Percentiles rank a stretch among this genome's conserved stretches.
phyloP scores from a whole-genome alignment of 2,888 invertebrate species.

The Antheraea yamamai region DNA sequence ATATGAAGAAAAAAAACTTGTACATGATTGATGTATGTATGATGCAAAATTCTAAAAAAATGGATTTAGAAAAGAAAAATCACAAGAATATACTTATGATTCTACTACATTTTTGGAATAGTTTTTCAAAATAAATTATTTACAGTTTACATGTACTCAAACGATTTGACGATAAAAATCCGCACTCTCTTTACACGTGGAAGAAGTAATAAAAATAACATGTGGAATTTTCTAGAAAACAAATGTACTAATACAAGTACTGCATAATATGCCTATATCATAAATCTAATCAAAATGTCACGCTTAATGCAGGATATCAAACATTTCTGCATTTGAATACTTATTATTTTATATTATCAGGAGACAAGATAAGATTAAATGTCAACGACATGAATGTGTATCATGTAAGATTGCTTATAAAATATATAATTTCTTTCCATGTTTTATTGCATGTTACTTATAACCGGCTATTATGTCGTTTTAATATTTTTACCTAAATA shows the following conservation, averaged over 20 bases:
- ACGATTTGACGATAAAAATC: neutral
- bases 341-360: neutral
- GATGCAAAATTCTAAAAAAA: neutral
- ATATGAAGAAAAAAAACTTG: neutral
- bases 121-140: neutral
- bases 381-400: slow-evolving; percentile 3
- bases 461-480: too few species aligned
- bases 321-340: neutral
- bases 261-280: neutral
- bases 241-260: neutral
- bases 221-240: neutral
- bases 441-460: neutral
- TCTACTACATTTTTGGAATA: neutral
- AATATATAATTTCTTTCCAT: neutral
- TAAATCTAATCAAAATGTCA: neutral
- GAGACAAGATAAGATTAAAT: slow-evolving; percentile 13
- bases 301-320: neutral
- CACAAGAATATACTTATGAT: neutral
- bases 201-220: neutral
- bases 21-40: too few species aligned
- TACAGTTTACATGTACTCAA: neutral
- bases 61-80: neutral
- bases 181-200: neutral
- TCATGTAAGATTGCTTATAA: neutral
- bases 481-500: too few species aligned